Conservation (phyloP, 2,888 invertebrate genomes). For the Rhorus exstirpatorius region DNA sequence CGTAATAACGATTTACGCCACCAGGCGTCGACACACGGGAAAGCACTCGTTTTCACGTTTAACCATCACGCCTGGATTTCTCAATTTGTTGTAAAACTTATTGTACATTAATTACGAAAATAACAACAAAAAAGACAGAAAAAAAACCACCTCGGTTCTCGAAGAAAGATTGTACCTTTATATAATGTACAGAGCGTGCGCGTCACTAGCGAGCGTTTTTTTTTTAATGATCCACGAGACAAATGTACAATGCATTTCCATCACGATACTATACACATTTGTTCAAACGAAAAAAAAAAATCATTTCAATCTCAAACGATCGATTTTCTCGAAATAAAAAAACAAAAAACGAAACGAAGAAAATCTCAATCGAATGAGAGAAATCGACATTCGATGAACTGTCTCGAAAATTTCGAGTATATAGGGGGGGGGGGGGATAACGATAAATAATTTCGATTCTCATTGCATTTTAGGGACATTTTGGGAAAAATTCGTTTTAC, state of each 20-base stretch:
- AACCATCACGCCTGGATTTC: conserved; percentile 40
- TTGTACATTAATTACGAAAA: conserved; percentile 82
- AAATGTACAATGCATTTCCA: conserved; percentile 10
- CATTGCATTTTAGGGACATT: conserved; percentile 28
- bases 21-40: neutral
- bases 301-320: conserved; percentile 39
- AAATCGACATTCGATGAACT: conserved; percentile 21
- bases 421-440: too few species aligned
- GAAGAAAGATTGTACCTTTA: conserved; percentile 81
- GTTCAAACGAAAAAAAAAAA: conserved; percentile 34
- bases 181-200: conserved; percentile 74
- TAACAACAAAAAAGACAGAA: conserved; percentile 49
- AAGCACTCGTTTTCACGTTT: conserved; percentile 43
- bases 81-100: conserved; percentile 80
- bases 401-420: conserved; percentile 39
- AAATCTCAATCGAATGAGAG: neutral
- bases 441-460: conserved; percentile 32
- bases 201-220: conserved; percentile 63
- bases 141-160: conserved; percentile 75
- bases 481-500: conserved; percentile 30
- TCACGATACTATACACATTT: conserved; percentile 47
- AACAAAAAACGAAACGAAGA: conserved; percentile 15
- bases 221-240: conserved; percentile 12
- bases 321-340: conserved; percentile 39
- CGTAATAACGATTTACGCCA: neutral